Base-by-base conservation (phyloP, 2,797 vertebrate species). In the Aplochiton taeniatus region DNA sequence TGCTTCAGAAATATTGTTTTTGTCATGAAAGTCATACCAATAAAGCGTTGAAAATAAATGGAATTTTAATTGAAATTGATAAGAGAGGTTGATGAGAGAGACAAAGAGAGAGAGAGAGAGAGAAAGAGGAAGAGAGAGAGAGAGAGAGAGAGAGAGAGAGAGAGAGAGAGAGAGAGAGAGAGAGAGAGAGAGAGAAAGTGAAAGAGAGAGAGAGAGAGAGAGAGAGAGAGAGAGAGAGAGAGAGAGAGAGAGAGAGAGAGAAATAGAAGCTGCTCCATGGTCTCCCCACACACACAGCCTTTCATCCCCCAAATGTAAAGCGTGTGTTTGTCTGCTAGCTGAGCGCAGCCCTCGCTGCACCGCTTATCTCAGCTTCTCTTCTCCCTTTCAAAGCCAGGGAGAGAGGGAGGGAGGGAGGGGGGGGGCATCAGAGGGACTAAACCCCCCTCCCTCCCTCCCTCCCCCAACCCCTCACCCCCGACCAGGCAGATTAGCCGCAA, bases 401-500 rank as follows among this genome's bases (percentile, higher is more conserved):
- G 63, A 73, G 31, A 31, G 76, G 85, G 48, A 69, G 50, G 61
- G 67, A 66, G 61, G 66, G 76, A 84, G 48, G 70, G 50, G 61
- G 67, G 68, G 61, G 66, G 83, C 75, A 80, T 83, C 79, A 82
- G 73, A 79, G 75, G 54, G 66, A 71, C 80, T 77, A 85, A 87
- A 73, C 79, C 80, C 53, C 58, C 71, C 72, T 73, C 72, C 81
- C 75, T 86, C 83, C 85, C 86, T n/a, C n/a, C n/a, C n/a, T n/a
- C n/a, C 87, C 89, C 90, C 88, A 89, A 72, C 78, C 71, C 31
- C 31, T 31, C 19, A 42, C 43, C n/a, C 59, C 72, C 66, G 80
- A 75, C 66, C 79, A 72, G 82, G 77, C 74, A 73, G 72, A 43
- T 19, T 10, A 49, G 19, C 59, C 8, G 13, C 20, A 16, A 13